Conservation (phyloP, 1,140 invertebrate species). For the Rhopalosiphum maidis region DNA sequence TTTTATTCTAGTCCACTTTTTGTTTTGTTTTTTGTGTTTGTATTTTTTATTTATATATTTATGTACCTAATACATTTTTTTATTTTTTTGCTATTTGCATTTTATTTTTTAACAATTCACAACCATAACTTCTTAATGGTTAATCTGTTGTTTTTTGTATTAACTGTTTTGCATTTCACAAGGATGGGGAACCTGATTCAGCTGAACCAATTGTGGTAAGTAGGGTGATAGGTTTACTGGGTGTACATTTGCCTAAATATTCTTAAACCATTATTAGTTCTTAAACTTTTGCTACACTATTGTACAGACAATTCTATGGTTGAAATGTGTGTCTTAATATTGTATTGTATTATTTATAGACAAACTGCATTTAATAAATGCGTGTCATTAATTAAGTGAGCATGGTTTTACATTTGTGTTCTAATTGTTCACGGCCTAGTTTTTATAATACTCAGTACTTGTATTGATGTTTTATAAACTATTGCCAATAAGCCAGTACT, state of each 20-base stretch:
- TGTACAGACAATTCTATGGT: neutral
- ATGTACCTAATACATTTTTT: constrained; percentile 42
- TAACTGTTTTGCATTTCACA: constrained; percentile 61
- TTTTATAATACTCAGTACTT: neutral
- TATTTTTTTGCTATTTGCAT: constrained; percentile 49
- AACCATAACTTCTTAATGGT: constrained; percentile 49
- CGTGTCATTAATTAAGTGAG: constrained; percentile 39
- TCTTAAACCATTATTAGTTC: neutral
- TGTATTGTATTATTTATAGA: constrained; percentile 40
- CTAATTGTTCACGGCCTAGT: constrained; percentile 20
- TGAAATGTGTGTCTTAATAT: neutral
- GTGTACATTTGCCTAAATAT: constrained; percentile 11
- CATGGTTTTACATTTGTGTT: constrained; percentile 25
- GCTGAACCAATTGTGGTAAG: constrained; percentile 95
- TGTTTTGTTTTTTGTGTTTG: constrained; percentile 53
- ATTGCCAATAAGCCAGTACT: constrained; percentile 28
- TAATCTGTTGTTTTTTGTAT: constrained; percentile 50
- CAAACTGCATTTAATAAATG: neutral
- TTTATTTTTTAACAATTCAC: constrained; percentile 52
- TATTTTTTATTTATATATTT: constrained; percentile 21
- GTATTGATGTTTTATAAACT: neutral
- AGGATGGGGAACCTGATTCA: constrained; percentile 82
- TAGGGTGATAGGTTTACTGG: constrained; percentile 63
- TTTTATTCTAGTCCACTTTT: constrained; percentile 45
- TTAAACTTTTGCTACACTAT: neutral